Evolutionary conservation across 2,888 invertebrate species (phyloP), one percentile per base, ranked within the genome.

Genomic region (Microctonus hyperodae): DNA sequence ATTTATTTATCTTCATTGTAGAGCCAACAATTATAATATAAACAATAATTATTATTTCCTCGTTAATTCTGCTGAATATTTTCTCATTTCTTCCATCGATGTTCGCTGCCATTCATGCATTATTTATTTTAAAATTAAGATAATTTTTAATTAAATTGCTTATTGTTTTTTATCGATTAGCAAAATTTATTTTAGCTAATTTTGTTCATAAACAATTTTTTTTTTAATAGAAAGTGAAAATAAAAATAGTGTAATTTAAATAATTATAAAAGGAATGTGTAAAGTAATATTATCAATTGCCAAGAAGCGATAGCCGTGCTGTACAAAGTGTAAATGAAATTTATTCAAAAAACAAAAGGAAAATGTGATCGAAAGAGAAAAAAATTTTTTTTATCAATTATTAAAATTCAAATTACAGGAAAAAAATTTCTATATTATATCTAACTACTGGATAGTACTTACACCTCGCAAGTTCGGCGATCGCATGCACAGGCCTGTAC

Each of bases 381-480:
- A 44, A 2, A 31, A 22, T 33, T 31, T 13, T 23, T 56, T 51
- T 37, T 22, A n/a, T 16, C 11, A 57, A 51, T 25, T 25, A 23
- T 11, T 53, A 9, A 23, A 62, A 53, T 33, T 28, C 2, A 31
- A 28, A 60, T 63, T 69, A 59, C 37, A 67, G 69, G 68, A 72
- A 28, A 60, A 33, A 55, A 5, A 33, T 55, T 62, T 59, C 68
- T 72, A 72, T 53, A 61, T 63, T 68, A 72, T n/a, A 72, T 74
- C 67, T 28, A 73, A 66, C 75, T 76, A 75, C 75, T 71, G 67
- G 69, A 74, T 75, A 69, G 77, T 93, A 94, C 94, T 94, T 92
- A 94, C 94, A 94, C 90, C 91, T 91, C 86, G 92, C 91, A 87
- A 94, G 90, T 84, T 91, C 89, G 88, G 92, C 92, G 90, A 94